Base-by-base conservation (phyloP, 37 sponge, comb jelly and placozoan genomes). In the Diacarnus erythraeanus region DNA sequence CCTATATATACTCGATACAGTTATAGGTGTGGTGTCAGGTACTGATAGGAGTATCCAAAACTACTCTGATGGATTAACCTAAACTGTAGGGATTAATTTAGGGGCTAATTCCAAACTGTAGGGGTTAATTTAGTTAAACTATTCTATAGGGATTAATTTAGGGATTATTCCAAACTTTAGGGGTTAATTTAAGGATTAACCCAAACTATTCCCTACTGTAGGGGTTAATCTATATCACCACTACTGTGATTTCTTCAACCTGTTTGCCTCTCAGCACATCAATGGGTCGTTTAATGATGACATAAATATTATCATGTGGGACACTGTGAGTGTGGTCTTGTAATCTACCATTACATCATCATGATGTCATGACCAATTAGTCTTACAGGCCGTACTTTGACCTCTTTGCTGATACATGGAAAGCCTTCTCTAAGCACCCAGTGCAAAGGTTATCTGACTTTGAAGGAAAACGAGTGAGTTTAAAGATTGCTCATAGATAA, bases 161-260 rank as follows among this genome's bases (percentile, higher is more conserved):
- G n/a, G n/a, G n/a, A n/a, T n/a, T n/a, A n/a, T n/a, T n/a, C n/a
- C n/a, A n/a, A n/a, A n/a, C n/a, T n/a, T n/a, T n/a, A n/a, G n/a
- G n/a, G n/a, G n/a, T 47, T 47, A 6, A 47, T 63, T 63, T 25
- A 23, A 23, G 31, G 8, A 27, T 6, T 63, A 25, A 15, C 64
- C n/a, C n/a, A 8, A 27, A 12, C 25, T 42, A 40, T 68, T 12
- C 17, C 20, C 5, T 15, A 15, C 57, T 57, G 25, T 43, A 91
- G 91, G 91, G 27, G 89, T 93, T 51, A 96, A 93, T 38, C 70
- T 96, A 70, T 96, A 93, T 67, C 97, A 96, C 66, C 97, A 96
- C 64, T 96, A 75, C 78, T 96, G 97, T 76, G 97, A 96, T 71
- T 93, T 93, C 79, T 90, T 87, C 86, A 96, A 96, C 72, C 77